These are phyloP conservation scores for Lepisosteus osseus DNA, from an alignment of 2,113 vertebrate species.

Conservation along the genomic window DNA sequence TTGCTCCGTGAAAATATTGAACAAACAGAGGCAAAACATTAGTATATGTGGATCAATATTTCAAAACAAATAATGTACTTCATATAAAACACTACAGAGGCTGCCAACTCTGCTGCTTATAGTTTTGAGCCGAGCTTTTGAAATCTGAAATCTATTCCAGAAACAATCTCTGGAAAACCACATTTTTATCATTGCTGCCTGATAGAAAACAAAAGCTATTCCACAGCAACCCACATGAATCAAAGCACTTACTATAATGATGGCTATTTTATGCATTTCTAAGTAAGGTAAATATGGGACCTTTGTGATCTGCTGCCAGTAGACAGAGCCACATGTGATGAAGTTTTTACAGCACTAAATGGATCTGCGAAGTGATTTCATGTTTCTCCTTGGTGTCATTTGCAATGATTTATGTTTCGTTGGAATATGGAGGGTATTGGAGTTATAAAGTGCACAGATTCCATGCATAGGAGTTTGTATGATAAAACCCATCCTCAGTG, in stretches of 20 bases:
- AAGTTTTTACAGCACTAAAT: background rate
- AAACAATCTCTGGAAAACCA: background rate
- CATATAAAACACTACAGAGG: background rate
- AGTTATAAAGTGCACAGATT: slow-evolving; percentile 11
- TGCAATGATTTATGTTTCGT: background rate
- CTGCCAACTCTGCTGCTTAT: slow-evolving; percentile 3
- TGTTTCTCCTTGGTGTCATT: background rate
- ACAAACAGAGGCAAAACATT: background rate
- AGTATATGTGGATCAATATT: background rate
- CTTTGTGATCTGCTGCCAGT: background rate
- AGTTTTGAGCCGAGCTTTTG: background rate
- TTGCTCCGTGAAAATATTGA: no score
- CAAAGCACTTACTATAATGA: background rate
- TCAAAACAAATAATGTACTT: slow-evolving; percentile 11
- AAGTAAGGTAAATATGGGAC: background rate
- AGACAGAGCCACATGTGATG: background rate
- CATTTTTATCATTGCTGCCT: background rate
- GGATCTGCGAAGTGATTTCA: background rate
- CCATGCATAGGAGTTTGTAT: background rate
- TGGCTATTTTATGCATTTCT: slow-evolving; percentile 2
- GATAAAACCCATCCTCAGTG: background rate
- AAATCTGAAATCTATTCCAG: background rate
- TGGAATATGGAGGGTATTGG: slow-evolving; percentile 24
- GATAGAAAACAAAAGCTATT: background rate
- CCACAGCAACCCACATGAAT: background rate